These are phyloP conservation scores for Amphiprion ocellaris DNA, from an alignment of 2,113 vertebrate genomes.

Conservation along the genomic window DNA sequence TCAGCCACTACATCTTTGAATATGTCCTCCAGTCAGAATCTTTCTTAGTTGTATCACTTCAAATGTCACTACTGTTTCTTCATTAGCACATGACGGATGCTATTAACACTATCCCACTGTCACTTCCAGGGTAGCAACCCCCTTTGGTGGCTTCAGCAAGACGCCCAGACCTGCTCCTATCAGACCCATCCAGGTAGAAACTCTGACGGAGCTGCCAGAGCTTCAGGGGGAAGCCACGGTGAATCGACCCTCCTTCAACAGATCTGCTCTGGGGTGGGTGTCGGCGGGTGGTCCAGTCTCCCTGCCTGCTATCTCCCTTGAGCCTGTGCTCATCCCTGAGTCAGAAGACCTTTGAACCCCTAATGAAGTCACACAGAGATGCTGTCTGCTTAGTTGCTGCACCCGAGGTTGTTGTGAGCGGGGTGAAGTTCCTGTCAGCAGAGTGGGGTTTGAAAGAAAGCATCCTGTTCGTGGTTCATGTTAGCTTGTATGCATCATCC, in stretches of 20 bases:
- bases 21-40: conserved; percentile 27
- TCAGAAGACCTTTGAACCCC: conserved; percentile 93
- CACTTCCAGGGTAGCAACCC: conserved; percentile 91
- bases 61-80: conserved; percentile 53
- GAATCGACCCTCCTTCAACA: conserved; percentile 93
- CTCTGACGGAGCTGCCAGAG: conserved; percentile 84
- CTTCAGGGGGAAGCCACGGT: conserved; percentile 80
- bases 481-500: conserved; percentile 14
- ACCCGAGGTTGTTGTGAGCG: conserved; percentile 28
- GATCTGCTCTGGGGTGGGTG: conserved; percentile 92
- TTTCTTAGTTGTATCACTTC: conserved; percentile 53
- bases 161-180: conserved; percentile 87
- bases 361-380: conserved; percentile 47
- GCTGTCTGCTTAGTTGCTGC: conserved; percentile 38
- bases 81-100: conserved; percentile 39
- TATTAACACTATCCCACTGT: conserved; percentile 49
- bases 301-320: conserved; percentile 78
- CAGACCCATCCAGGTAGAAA: conserved; percentile 86
- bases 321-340: conserved; percentile 87
- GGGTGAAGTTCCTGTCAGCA: conserved; percentile 19
- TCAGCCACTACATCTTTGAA: conserved; percentile 5
- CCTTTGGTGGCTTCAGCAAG: conserved; percentile 94
- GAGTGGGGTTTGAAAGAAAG: conserved; percentile 34
- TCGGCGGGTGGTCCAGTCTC: conserved; percentile 81
- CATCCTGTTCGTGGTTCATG: conserved; percentile 18